A percentile compares a stretch with the other conserved stretches of the same genome.
phyloP scores from a whole-genome alignment of 2,888 invertebrate species.

The Anticlea derivata region DNA sequence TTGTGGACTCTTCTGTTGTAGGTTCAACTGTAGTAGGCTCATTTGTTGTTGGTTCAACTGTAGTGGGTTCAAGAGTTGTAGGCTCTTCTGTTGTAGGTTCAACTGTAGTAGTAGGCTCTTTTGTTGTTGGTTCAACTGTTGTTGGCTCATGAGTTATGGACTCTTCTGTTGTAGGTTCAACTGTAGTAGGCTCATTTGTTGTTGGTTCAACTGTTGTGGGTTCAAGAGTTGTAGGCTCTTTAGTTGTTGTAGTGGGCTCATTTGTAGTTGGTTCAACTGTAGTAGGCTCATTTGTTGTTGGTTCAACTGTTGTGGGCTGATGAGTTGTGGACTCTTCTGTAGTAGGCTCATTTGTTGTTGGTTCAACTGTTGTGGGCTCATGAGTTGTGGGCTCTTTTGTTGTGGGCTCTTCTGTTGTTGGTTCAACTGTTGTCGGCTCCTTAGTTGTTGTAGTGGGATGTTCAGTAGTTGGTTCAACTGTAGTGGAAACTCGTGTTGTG shows the following conservation, averaged over 20 bases:
- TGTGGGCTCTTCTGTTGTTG: constrained; percentile 14
- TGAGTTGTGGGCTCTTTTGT: constrained; percentile 4
- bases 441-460: not conserved
- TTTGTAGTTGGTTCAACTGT: constrained; percentile 13
- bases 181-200: not conserved
- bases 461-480: constrained; percentile 5
- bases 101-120: too few species aligned
- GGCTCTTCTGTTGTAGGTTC: too few species aligned
- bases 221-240: too few species aligned
- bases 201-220: constrained; percentile 5
- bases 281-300: constrained; percentile 6
- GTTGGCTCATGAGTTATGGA: constrained; percentile 3
- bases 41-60: too few species aligned
- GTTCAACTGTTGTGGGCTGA: not conserved
- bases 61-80: too few species aligned
- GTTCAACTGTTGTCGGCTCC: constrained; percentile 2
- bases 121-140: constrained; percentile 8
- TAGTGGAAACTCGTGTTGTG: too few species aligned
- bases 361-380: constrained; percentile 5
- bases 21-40: too few species aligned
- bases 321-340: constrained; percentile 4
- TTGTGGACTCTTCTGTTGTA: constrained; percentile 10
- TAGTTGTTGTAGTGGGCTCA: too few species aligned
- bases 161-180: constrained; percentile 6
- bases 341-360: constrained; percentile 5